phyloP scores from a whole-genome alignment of 2,113 vertebrate species.

The Tetrax tetrax region DNA sequence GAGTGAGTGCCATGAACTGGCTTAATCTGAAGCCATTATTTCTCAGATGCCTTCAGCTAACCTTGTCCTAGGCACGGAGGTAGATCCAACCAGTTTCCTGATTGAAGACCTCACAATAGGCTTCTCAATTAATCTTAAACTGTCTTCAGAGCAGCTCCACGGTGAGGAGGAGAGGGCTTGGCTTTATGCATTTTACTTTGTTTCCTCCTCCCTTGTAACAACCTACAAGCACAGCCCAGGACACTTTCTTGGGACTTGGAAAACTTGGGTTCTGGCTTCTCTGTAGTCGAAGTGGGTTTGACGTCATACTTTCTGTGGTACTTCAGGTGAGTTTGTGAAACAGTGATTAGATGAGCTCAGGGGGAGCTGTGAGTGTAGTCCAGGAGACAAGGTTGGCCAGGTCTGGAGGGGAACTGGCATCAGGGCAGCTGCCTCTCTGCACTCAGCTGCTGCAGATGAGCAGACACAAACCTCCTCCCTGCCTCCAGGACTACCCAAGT shows the following conservation, averaged over 20 bases:
- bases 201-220: neutral
- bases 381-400: neutral
- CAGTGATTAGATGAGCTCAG: neutral
- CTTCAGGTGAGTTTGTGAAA: rapidly evolving
- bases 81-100: neutral
- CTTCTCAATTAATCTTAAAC: neutral
- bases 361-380: neutral
- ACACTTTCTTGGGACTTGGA: neutral
- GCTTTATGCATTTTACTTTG: neutral
- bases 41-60: neutral
- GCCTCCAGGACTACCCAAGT: neutral
- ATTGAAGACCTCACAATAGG: neutral
- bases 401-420: rapidly evolving
- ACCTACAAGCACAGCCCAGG: rapidly evolving
- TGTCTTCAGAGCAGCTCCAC: neutral
- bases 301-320: no score
- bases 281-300: neutral
- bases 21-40: neutral
- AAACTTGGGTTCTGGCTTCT: neutral
- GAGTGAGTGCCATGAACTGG: neutral
- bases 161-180: neutral
- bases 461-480: neutral
- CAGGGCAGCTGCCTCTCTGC: neutral
- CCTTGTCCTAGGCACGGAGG: neutral
- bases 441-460: neutral